phyloP scores from a whole-genome alignment of 2,113 vertebrate genomes.

The Mastomys natalensis region DNA sequence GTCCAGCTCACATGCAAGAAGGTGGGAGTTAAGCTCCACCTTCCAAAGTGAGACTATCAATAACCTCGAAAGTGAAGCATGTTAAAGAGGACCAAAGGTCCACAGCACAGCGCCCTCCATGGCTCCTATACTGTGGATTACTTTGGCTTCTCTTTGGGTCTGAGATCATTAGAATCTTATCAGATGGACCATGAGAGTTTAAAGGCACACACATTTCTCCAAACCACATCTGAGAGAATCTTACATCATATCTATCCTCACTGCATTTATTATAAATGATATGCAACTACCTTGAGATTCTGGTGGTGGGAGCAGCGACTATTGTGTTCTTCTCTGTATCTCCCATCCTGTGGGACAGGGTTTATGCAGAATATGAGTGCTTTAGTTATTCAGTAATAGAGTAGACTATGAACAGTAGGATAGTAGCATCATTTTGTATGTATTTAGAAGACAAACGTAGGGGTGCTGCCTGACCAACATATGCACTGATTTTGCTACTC shows the following conservation, averaged over 20 bases:
- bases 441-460: slow-evolving; percentile 43
- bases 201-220: neutral
- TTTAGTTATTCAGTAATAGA: slow-evolving; percentile 52
- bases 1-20: neutral
- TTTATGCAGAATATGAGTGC: neutral
- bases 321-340: neutral
- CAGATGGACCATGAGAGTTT: neutral
- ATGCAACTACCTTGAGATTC: neutral
- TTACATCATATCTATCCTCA: neutral
- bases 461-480: neutral
- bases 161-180: neutral
- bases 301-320: too few species aligned
- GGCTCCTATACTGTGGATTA: neutral
- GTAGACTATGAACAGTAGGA: neutral
- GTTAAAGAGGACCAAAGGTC: neutral
- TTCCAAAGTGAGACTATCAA: neutral
- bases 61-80: neutral
- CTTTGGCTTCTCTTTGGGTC: neutral
- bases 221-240: neutral
- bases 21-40: neutral
- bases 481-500: neutral
- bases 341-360: neutral
- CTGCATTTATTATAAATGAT: neutral
- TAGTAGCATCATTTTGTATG: neutral
- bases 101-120: neutral